phyloP scores from a whole-genome alignment of 2,888 invertebrate species.

The Antheraea assamensis region DNA sequence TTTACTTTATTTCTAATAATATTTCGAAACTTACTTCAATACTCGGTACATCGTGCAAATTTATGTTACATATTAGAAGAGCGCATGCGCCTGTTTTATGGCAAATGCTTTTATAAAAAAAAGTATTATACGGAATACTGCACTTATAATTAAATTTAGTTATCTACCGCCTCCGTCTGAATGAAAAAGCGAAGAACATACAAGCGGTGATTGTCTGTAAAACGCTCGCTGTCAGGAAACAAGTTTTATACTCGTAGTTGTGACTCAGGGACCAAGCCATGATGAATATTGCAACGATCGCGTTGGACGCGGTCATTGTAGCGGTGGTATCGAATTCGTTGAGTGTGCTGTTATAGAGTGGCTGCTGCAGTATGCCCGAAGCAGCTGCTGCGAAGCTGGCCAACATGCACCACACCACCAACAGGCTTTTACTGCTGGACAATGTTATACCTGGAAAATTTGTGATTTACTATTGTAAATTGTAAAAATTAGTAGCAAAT shows the following conservation, averaged over 20 bases:
- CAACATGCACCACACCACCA: constrained; percentile 72
- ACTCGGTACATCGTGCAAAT: not conserved
- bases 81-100: too few relatives aligned
- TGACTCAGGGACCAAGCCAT: constrained; percentile 62
- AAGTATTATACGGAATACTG: not conserved
- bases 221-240: constrained; percentile 66
- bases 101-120: not conserved
- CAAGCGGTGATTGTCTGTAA: constrained; percentile 62
- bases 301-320: constrained; percentile 69
- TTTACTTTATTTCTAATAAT: not conserved
- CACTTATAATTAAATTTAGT: not conserved
- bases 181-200: constrained; percentile 64
- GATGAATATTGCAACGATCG: constrained; percentile 61
- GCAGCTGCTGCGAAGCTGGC: constrained; percentile 69
- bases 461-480: too few relatives aligned
- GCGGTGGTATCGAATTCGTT: constrained; percentile 76
- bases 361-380: constrained; percentile 66
- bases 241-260: constrained; percentile 66
- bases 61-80: not conserved
- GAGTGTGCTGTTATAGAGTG: constrained; percentile 66
- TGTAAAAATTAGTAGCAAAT: not conserved
- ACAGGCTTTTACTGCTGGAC: constrained; percentile 58
- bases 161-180: constrained; percentile 59
- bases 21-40: not conserved
- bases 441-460: constrained; percentile 63